phyloP scores from a whole-genome alignment of 2,797 vertebrate species.

The Gorsachius magnificus region DNA sequence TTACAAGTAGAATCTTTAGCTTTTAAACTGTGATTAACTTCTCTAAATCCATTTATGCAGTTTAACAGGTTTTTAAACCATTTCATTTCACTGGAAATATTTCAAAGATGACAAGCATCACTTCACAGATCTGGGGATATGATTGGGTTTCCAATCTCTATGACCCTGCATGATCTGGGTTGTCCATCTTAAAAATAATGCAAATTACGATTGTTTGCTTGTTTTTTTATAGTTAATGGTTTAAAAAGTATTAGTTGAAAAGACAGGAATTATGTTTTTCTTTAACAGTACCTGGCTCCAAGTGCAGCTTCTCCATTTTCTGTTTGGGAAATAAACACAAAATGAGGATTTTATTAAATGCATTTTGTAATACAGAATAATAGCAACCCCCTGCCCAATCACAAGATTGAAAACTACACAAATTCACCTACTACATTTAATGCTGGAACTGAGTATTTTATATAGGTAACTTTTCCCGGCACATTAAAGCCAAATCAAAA shows the following conservation, averaged over 20 bases:
- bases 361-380: not conserved
- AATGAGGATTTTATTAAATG: not conserved
- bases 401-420: not conserved
- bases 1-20: conserved; percentile 37
- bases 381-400: not conserved
- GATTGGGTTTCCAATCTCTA: conserved; percentile 97
- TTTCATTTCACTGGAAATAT: conserved; percentile 52
- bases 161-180: conserved; percentile 72
- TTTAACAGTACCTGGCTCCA: conserved; percentile 94
- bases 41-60: conserved; percentile 41
- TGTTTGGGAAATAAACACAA: conserved; percentile 54
- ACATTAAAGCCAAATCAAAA: not conserved
- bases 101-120: conserved; percentile 51
- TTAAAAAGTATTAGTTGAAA: conserved; percentile 69
- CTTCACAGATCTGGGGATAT: conserved; percentile 89
- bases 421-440: not conserved
- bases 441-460: not conserved
- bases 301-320: conserved; percentile 79
- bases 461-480: not conserved
- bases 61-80: conserved; percentile 64
- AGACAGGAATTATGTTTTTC: conserved; percentile 67
- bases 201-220: conserved; percentile 52
- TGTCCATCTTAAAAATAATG: conserved; percentile 67
- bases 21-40: conserved; percentile 56
- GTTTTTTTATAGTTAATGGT: conserved; percentile 62